Percentiles rank a stretch among this genome's conserved stretches.
Conservation (phyloP, 2,888 invertebrate species). For the Troides helena region DNA sequence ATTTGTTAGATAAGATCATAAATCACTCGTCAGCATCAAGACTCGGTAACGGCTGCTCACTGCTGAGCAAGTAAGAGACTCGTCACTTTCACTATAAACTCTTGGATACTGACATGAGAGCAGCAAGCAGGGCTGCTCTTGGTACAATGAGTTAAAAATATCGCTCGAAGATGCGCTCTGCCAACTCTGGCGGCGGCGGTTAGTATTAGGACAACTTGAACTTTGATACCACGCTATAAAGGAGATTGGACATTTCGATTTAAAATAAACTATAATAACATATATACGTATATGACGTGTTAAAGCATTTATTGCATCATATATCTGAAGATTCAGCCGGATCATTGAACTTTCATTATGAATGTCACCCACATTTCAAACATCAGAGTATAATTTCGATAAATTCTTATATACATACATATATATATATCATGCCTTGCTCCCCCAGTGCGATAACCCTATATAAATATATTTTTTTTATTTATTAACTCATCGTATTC, state of each 20-base stretch:
- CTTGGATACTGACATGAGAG: slow-evolving; percentile 66
- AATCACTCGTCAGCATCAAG: slow-evolving; percentile 37
- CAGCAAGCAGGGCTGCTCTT: slow-evolving; percentile 68
- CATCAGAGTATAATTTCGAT: background rate
- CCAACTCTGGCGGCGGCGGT: slow-evolving; percentile 67
- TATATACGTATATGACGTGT: slow-evolving; percentile 24
- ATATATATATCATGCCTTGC: no score
- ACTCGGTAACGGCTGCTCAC: slow-evolving; percentile 38
- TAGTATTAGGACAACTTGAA: slow-evolving; percentile 69
- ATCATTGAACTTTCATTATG: slow-evolving; percentile 37
- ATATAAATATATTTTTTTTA: background rate
- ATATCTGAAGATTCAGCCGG: slow-evolving; percentile 25
- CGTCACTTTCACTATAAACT: slow-evolving; percentile 72
- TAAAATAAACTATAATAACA: slow-evolving; percentile 33
- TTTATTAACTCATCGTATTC: background rate
- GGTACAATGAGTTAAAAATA: slow-evolving; percentile 80
- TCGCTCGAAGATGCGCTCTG: slow-evolving; percentile 77
- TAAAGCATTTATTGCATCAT: slow-evolving; percentile 28
- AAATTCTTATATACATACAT: background rate
- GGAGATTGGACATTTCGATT: slow-evolving; percentile 35
- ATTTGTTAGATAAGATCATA: slow-evolving; percentile 41
- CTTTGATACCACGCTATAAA: slow-evolving; percentile 63
- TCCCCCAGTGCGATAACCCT: background rate
- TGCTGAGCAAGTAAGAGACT: slow-evolving; percentile 39
- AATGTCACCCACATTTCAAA: slow-evolving; percentile 34